These are phyloP conservation scores for Erethizon dorsatum DNA, from an alignment of 2,797 vertebrate genomes.

Conservation along the genomic window DNA sequence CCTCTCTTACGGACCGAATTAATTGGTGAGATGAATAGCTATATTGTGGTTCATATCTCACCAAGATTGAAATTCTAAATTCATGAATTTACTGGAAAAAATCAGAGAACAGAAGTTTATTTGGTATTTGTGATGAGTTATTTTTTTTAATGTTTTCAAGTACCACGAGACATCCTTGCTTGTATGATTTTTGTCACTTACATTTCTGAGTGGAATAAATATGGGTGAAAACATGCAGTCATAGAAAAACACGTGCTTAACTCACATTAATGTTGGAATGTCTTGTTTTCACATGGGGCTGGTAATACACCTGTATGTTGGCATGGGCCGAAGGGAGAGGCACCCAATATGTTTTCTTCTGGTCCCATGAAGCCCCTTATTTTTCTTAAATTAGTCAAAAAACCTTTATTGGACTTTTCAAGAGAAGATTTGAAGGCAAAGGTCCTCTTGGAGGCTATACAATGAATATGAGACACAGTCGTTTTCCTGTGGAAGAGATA, in stretches of 20 bases:
- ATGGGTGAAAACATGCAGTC: slow-evolving; percentile 51
- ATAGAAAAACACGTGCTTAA: background rate
- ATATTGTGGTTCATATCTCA: slow-evolving; percentile 27
- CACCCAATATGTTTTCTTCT: background rate
- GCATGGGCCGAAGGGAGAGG: background rate
- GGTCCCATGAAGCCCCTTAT: background rate
- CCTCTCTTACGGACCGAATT: slow-evolving; percentile 31
- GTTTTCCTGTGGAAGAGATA: background rate
- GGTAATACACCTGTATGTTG: background rate
- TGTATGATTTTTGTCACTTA: slow-evolving; percentile 66
- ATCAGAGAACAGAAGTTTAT: background rate
- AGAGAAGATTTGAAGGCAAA: slow-evolving; percentile 9
- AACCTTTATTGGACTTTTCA: background rate
- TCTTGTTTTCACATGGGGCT: background rate
- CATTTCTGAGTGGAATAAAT: slow-evolving; percentile 69
- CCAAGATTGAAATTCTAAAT: slow-evolving; percentile 62
- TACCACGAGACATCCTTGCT: background rate
- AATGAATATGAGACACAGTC: background rate
- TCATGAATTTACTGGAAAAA: slow-evolving; percentile 62
- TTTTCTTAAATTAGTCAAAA: slow-evolving; percentile 21
- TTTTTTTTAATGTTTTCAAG: slow-evolving; percentile 53
- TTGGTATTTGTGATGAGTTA: slow-evolving; percentile 62
- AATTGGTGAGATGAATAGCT: slow-evolving; percentile 30
- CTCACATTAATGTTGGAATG: background rate
- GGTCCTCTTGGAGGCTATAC: background rate